A percentile compares a stretch with the other conserved stretches of the same genome.
phyloP scores from a whole-genome alignment of 2,113 vertebrate species.

The Pachypanchax playfairii region DNA sequence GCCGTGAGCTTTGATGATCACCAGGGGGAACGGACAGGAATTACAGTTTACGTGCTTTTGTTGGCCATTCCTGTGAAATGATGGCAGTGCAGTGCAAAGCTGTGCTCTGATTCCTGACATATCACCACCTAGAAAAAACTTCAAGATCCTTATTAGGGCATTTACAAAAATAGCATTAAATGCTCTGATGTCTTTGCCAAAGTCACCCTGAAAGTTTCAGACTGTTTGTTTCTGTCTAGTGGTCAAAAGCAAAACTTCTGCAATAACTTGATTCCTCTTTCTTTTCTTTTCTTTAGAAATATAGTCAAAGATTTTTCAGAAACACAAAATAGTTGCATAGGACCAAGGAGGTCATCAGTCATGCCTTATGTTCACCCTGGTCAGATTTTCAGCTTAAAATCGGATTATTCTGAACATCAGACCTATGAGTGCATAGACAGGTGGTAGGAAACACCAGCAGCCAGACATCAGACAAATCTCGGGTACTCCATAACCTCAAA shows the following conservation, averaged over 20 bases:
- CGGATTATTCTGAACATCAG: slow-evolving; percentile 62
- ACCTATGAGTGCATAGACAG: slow-evolving; percentile 55
- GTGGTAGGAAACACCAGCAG: slow-evolving; percentile 32
- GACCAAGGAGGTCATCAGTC: slow-evolving; percentile 39
- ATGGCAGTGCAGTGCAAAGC: slow-evolving; percentile 15
- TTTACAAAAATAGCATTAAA: slow-evolving; percentile 59
- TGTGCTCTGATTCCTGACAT: slow-evolving; percentile 25
- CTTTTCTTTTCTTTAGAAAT: not conserved
- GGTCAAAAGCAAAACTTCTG: not conserved
- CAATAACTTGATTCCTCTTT: not conserved
- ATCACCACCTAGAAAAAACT: slow-evolving; percentile 48
- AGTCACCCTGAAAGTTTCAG: slow-evolving; percentile 22
- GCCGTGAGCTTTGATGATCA: slow-evolving; percentile 50
- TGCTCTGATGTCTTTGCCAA: slow-evolving; percentile 18
- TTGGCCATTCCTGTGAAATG: slow-evolving; percentile 23
- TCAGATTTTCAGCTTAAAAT: slow-evolving; percentile 65
- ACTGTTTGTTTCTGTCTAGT: slow-evolving; percentile 18
- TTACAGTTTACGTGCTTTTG: slow-evolving; percentile 32
- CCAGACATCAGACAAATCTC: slow-evolving; percentile 32
- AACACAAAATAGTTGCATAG: slow-evolving; percentile 6
- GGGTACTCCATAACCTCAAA: slow-evolving; percentile 16
- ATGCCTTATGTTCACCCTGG: slow-evolving; percentile 41
- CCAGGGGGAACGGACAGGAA: slow-evolving; percentile 51
- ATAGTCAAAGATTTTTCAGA: not conserved
- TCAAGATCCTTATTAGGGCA: slow-evolving; percentile 56